Base-by-base conservation (phyloP, 2,797 vertebrate species). In the Eulemur rubriventer region DNA sequence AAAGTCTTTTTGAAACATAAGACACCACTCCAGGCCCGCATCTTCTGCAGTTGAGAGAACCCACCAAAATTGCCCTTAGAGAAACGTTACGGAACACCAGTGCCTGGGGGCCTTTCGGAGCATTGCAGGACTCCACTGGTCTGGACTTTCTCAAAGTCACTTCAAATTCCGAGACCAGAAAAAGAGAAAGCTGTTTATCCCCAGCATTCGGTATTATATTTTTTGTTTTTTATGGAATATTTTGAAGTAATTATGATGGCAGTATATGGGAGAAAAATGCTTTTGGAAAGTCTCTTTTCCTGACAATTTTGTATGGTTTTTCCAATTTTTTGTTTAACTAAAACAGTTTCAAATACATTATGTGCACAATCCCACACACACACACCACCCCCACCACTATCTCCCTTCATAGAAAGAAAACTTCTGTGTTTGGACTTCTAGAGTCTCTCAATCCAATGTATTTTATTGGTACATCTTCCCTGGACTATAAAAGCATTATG, bases 261-360 rank as follows among this genome's bases (percentile, higher is more conserved):
- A 72, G 33, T 55, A 9, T 73, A 9, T 73, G 13, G 69, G 38
- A 93, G 35, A 82, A 90, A 92, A 97, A 48, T 16, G n/a, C 12
- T 65, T 95, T 87, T 35, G 30, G 10, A 88, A 96, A 89, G 9
- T 86, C 28, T 38, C 24, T 81, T 67, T 92, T 90, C 55, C 46
- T 78, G 7, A 8, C 59, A 81, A n/a, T 69, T 86, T 85, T 86
- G 43, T 2, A 79, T 24, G 61, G 38, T 50, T 87, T 92, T 84
- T 14, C 43, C 5, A 33, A 7, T 38, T 50, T 20, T 43, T 80
- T 78, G 24, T 63, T 67, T 17, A 63, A 46, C 43, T 43, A 52
- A 48, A 91, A 89, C 12, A 41, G 28, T 85, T 72, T 97, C 67
- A 70, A 80, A 87, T 52, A 61, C 6, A 70, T 57, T 17, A 35